Percentiles rank a stretch among this genome's conserved stretches.
phyloP scores from a whole-genome alignment of 1,140 invertebrate genomes.

The Cepaea nemoralis region DNA sequence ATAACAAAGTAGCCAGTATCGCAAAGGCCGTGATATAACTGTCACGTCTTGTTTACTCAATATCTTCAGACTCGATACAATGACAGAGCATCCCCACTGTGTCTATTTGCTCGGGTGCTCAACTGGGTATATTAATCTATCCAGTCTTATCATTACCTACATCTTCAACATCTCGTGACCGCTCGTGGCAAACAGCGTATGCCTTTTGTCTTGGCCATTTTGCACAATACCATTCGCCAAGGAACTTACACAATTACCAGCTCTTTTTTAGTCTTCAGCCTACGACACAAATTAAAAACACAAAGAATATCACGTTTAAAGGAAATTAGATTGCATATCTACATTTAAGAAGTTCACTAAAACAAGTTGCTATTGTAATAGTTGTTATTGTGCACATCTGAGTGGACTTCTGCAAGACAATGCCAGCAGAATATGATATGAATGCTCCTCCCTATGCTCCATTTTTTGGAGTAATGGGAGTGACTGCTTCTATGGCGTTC shows the following conservation, averaged over 20 bases:
- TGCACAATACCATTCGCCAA: background rate
- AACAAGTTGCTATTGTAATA: too few relatives aligned
- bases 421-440: conserved; percentile 43
- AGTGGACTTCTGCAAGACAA: background rate
- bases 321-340: too few relatives aligned
- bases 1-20: too few relatives aligned
- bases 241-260: background rate
- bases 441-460: conserved; percentile 67
- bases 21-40: too few relatives aligned
- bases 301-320: too few relatives aligned
- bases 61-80: background rate
- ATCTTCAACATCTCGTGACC: background rate
- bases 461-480: conserved; percentile 99
- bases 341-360: background rate
- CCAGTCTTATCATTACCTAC: background rate
- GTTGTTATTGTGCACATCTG: background rate
- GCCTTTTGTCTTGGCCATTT: background rate
- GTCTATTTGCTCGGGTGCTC: background rate
- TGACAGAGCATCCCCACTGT: background rate
- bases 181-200: background rate
- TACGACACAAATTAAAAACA: too few relatives aligned
- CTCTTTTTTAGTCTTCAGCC: background rate
- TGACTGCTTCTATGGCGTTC: conserved; percentile 97
- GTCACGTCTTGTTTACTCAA: background rate
- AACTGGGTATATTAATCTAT: background rate